A percentile compares a stretch with the other conserved stretches of the same genome.
phyloP scores from a whole-genome alignment of 2,113 vertebrate genomes.

The Myotis davidii region DNA sequence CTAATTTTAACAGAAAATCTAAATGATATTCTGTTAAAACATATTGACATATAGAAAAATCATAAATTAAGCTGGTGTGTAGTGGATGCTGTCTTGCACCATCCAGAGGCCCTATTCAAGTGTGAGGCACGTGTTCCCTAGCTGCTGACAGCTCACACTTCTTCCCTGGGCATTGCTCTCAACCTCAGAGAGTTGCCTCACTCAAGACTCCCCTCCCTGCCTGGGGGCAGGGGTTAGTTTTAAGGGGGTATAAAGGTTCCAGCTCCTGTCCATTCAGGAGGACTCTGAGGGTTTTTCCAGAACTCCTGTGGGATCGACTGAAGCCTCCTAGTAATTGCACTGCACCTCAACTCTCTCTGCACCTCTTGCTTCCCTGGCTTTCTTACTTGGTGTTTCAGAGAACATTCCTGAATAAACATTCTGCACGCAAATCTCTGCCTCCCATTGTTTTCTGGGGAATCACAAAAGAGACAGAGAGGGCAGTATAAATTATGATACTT shows the following conservation, averaged over 20 bases:
- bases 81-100: neutral
- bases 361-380: neutral
- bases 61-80: neutral
- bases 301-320: neutral
- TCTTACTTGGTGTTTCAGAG: neutral
- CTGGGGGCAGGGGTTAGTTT: neutral
- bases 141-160: neutral
- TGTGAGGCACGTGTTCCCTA: neutral
- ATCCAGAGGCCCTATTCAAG: neutral
- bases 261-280: neutral
- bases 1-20: neutral
- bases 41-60: neutral
- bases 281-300: neutral
- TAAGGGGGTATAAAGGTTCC: neutral
- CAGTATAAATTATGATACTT: neutral
- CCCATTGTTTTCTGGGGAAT: neutral
- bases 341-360: neutral
- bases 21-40: neutral
- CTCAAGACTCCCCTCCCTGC: neutral
- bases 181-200: neutral
- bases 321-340: neutral
- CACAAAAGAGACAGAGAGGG: neutral
- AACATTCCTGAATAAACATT: neutral
- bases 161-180: neutral
- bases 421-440: neutral